Conservation (phyloP, 2,797 vertebrate species). For the Sarcoramphus papa region DNA sequence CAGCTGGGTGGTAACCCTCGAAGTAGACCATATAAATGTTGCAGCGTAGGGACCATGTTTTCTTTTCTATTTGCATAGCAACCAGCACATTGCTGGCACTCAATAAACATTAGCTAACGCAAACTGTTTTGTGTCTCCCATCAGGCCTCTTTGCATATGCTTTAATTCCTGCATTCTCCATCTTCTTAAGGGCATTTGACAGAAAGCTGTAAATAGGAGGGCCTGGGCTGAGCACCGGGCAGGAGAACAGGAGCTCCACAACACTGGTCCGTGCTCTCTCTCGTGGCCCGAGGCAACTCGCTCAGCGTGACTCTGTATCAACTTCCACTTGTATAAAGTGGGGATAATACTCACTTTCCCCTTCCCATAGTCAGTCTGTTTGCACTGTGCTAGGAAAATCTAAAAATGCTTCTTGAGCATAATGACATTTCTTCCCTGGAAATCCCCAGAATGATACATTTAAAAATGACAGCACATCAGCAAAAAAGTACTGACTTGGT, state of each 20-base stretch:
- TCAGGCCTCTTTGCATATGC: background rate
- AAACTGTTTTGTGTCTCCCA: background rate
- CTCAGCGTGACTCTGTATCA: background rate
- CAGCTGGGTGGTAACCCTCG: background rate
- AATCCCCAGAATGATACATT: background rate
- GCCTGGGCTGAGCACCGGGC: background rate
- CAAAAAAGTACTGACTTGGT: background rate
- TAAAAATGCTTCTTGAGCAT: background rate
- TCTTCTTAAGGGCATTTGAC: background rate
- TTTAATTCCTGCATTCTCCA: background rate
- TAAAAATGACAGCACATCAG: background rate
- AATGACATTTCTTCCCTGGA: background rate
- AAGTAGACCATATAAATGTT: background rate
- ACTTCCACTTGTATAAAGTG: background rate
- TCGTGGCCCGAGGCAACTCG: accelerated
- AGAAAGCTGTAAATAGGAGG: background rate
- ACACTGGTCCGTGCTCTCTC: background rate
- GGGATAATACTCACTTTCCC: background rate
- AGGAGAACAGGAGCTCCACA: background rate
- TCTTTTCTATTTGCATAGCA: background rate
- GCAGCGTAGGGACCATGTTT: accelerated
- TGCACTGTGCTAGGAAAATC: background rate
- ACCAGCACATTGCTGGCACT: background rate
- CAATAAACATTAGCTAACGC: background rate
- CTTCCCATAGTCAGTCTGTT: background rate